Percentiles rank a stretch among this genome's conserved stretches.
These are phyloP conservation scores for Rhabdomys dilectus DNA, from an alignment of 2,113 vertebrate genomes.

Conservation along the genomic window DNA sequence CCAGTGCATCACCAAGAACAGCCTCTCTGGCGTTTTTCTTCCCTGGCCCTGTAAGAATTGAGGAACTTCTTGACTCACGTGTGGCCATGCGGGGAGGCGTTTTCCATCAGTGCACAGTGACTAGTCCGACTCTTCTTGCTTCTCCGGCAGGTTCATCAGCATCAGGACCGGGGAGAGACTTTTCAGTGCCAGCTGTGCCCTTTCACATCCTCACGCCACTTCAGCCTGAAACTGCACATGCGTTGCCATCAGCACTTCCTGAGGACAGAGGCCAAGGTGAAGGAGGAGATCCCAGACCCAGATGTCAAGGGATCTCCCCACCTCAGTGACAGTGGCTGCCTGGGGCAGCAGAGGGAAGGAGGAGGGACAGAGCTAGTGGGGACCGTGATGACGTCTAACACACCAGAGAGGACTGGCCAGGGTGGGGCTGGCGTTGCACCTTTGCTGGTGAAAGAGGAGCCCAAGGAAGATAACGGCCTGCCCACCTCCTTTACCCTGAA, in stretches of 20 bases:
- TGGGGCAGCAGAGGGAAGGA: slow-evolving; percentile 88
- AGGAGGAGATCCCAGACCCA: slow-evolving; percentile 96
- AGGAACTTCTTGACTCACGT: fast-evolving
- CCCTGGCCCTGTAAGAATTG: neutral
- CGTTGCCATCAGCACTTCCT: slow-evolving; percentile 99
- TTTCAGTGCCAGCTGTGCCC: slow-evolving; percentile 99
- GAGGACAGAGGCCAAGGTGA: slow-evolving; percentile 97
- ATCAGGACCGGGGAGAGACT: slow-evolving; percentile 99
- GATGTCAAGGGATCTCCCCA: slow-evolving; percentile 93
- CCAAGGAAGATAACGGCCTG: slow-evolving; percentile 92
- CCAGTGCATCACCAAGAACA: neutral
- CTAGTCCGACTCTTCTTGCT: slow-evolving; percentile 60
- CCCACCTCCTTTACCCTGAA: slow-evolving; percentile 92
- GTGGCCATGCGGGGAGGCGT: fast-evolving
- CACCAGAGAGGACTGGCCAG: slow-evolving; percentile 91
- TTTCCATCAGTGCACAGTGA: fast-evolving
- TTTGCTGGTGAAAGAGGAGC: slow-evolving; percentile 96
- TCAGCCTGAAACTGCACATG: slow-evolving; percentile 99
- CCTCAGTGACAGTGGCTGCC: slow-evolving; percentile 87
- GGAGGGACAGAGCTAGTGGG: slow-evolving; percentile 87
- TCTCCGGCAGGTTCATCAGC: slow-evolving; percentile 96
- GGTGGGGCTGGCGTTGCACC: slow-evolving; percentile 86
- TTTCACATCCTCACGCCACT: slow-evolving; percentile 99
- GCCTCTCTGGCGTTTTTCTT: neutral
- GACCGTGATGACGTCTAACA: slow-evolving; percentile 86